Evolutionary conservation across 2,113 vertebrate genomes (phyloP), one percentile per base, ranked within the genome.

Genomic region (Vulpes lagopus): DNA sequence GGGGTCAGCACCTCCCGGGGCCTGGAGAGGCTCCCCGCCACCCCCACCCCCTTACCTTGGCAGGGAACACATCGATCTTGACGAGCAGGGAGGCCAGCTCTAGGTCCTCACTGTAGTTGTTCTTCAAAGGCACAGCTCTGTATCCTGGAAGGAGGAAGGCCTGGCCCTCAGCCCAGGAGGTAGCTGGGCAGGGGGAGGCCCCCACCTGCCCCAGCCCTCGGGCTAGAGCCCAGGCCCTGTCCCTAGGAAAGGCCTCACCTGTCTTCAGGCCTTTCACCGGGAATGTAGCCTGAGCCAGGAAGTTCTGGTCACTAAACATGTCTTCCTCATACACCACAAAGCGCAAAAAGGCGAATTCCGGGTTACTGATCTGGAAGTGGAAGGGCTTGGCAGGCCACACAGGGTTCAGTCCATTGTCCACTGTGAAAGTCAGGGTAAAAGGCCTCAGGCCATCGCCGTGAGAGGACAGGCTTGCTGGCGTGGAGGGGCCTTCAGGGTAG

Each of bases 251-350:
- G 62, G 38, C 76, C 57, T 76, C 98, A 99, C 99, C 99, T 78
- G 99, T 99, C 98, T 99, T 99, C 73, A 99, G 99, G 97, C 99
- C 99, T 97, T 99, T 99, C 90, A 99, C 99, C 22, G 99, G 99
- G 98, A 99, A 99, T 0, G 99, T 99, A 71, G 99, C 99, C 98
- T 99, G 99, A 80, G 99, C 99, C 98, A 99, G 98, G 98, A 99
- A 99, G 98, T 99, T 99, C 98, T 99, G 99, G 5, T 99, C 99
- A 0, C 99, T 99, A 98, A 99, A 99, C 99, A 99, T 99, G 99
- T 99, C 99, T 38, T 99, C 99, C 97, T 99, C 99, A 2, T 99
- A 99, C 10, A 99, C 99, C 97, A 99, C 99, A 0, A 99, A 99
- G 93, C 99, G 99, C 30, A 99, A 98, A 98, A 99, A 99, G 95